Conservation (phyloP, 2,888 invertebrate genomes). For the Protula sp. region DNA sequence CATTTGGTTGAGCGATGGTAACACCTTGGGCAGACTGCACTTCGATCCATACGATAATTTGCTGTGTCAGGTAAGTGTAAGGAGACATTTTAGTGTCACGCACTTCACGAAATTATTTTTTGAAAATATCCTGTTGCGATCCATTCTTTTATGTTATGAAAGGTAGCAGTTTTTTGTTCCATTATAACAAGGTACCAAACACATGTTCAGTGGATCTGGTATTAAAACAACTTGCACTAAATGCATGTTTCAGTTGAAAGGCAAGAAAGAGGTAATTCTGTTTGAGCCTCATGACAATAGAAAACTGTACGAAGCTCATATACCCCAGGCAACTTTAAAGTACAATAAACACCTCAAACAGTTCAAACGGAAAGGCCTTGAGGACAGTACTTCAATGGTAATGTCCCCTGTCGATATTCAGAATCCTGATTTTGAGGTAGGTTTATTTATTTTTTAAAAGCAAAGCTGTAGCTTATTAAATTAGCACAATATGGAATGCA, state of each 20-base stretch:
- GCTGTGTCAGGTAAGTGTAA: slow-evolving; percentile 44
- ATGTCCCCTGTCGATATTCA: slow-evolving; percentile 46
- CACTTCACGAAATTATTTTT: too few relatives aligned
- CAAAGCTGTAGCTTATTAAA: too few relatives aligned
- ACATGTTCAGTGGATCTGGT: too few relatives aligned
- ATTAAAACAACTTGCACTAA: too few relatives aligned
- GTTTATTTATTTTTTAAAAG: background rate
- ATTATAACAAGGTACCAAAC: too few relatives aligned
- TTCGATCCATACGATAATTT: slow-evolving; percentile 52
- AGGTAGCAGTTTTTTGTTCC: too few relatives aligned
- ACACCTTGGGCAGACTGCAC: slow-evolving; percentile 50
- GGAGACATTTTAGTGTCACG: too few relatives aligned
- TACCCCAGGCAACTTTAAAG: slow-evolving; percentile 40
- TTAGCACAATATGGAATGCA: too few relatives aligned
- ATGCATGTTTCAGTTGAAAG: slow-evolving; percentile 42
- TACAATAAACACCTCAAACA: slow-evolving; percentile 26
- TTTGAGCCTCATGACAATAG: slow-evolving; percentile 46
- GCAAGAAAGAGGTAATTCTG: slow-evolving; percentile 42
- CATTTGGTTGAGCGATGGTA: slow-evolving; percentile 53
- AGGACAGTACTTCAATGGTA: slow-evolving; percentile 49
- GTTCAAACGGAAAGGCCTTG: slow-evolving; percentile 34
- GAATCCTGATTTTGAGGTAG: slow-evolving; percentile 40
- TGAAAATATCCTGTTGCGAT: too few relatives aligned
- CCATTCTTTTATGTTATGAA: too few relatives aligned
- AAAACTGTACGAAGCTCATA: slow-evolving; percentile 46